Evolutionary conservation across 1,140 invertebrate genomes (phyloP).

Genomic region (Papilio aristodemus): DNA sequence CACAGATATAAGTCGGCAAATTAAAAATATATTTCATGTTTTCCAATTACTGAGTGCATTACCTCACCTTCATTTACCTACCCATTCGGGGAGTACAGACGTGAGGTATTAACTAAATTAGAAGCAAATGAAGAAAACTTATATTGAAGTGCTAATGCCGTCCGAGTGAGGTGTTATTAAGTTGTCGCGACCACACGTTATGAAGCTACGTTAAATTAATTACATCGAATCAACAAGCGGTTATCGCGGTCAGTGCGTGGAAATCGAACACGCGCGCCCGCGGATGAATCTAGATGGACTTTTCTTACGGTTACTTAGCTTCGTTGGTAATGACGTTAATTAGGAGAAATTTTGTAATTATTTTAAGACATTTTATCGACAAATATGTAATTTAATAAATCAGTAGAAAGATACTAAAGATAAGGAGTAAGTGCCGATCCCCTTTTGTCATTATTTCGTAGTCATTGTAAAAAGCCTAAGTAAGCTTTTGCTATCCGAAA

Average conservation of each 20-base stretch:
- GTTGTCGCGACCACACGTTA: conserved; percentile 51
- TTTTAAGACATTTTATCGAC: neutral
- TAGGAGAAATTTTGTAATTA: neutral
- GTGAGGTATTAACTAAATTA: neutral
- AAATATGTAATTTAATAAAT: neutral
- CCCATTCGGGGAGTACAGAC: too few relatives aligned
- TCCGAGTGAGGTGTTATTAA: conserved; percentile 54
- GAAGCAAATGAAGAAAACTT: conserved; percentile 32
- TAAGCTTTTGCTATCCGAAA: too few relatives aligned
- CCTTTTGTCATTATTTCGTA: too few relatives aligned
- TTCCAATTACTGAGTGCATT: conserved; percentile 34
- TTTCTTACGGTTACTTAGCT: conserved; percentile 34
- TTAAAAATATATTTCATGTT: neutral
- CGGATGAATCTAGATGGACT: conserved; percentile 46
- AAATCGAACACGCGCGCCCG: conserved; percentile 65
- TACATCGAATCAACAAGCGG: conserved; percentile 61
- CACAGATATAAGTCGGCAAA: neutral
- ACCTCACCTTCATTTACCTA: too few relatives aligned
- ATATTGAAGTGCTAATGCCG: conserved; percentile 34
- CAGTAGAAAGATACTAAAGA: too few relatives aligned
- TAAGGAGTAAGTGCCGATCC: too few relatives aligned
- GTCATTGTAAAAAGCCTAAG: too few relatives aligned
- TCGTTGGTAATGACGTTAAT: conserved; percentile 28
- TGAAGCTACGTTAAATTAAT: conserved; percentile 65
- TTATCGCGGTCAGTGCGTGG: conserved; percentile 57